phyloP scores from a whole-genome alignment of 2,113 vertebrate genomes.

The Sigmodon hispidus region DNA sequence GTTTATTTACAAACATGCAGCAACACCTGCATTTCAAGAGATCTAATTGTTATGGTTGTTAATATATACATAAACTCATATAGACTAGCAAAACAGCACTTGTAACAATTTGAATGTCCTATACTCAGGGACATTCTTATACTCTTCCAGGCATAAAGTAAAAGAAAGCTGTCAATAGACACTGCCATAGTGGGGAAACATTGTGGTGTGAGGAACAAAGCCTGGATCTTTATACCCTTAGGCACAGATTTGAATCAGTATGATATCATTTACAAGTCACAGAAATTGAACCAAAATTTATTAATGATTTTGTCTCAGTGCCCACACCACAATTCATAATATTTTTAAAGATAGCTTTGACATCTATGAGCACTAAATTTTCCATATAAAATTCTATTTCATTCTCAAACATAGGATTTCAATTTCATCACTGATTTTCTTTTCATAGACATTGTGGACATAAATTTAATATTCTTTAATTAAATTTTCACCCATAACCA shows the following conservation, averaged over 20 bases:
- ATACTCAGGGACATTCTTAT: background rate
- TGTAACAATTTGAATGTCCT: background rate
- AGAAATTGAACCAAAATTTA: background rate
- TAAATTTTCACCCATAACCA: slow-evolving; percentile 17
- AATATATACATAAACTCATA: background rate
- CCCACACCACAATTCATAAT: background rate
- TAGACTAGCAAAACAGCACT: background rate
- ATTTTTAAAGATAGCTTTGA: background rate
- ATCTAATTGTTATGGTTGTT: background rate
- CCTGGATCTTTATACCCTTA: background rate
- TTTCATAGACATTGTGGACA: background rate
- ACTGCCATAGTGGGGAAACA: background rate
- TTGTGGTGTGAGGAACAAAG: background rate
- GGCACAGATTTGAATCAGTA: background rate
- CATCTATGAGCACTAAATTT: background rate
- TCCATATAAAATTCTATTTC: background rate
- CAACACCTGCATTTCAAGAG: background rate
- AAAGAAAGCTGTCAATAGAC: background rate
- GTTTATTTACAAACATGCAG: background rate
- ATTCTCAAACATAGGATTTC: background rate
- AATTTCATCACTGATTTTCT: slow-evolving; percentile 24
- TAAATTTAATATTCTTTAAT: slow-evolving; percentile 51
- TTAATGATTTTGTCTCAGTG: background rate
- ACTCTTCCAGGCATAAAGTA: background rate
- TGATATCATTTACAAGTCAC: background rate